Conservation (phyloP, 2,113 vertebrate genomes). For the Micronycteris hirsuta region DNA sequence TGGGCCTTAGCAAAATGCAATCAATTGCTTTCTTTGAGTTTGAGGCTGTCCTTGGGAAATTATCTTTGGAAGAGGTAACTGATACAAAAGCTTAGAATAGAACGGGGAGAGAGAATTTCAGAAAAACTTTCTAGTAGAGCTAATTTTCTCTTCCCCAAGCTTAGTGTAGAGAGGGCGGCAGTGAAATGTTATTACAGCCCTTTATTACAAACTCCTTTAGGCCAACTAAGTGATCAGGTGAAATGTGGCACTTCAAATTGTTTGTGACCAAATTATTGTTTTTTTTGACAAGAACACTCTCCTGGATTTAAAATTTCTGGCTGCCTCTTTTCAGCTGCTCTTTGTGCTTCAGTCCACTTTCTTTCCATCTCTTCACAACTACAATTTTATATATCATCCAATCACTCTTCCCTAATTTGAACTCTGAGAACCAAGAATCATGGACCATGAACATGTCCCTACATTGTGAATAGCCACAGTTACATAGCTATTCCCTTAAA, state of each 20-base stretch:
- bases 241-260: slow-evolving; percentile 13
- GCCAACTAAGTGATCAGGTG: not conserved
- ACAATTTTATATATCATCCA: not conserved
- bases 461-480: not conserved
- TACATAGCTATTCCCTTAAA: rapidly evolving
- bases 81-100: not conserved
- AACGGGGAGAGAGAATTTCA: not conserved
- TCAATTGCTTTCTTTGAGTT: slow-evolving; percentile 62
- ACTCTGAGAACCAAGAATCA: not conserved
- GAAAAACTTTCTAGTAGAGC: not conserved
- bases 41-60: slow-evolving; percentile 72
- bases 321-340: not conserved
- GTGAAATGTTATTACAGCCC: not conserved
- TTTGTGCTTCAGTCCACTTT: not conserved
- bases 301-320: not conserved
- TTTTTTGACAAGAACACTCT: slow-evolving; percentile 40
- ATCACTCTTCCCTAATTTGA: not conserved
- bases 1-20: slow-evolving; percentile 59
- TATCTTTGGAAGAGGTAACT: slow-evolving; percentile 33
- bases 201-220: slow-evolving; percentile 18
- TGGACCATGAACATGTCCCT: not conserved
- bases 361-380: not conserved
- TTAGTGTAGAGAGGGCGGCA: not conserved
- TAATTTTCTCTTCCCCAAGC: not conserved
- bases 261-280: slow-evolving; percentile 45